phyloP scores from a whole-genome alignment of 2,888 invertebrate genomes.

The Volucella inanis region DNA sequence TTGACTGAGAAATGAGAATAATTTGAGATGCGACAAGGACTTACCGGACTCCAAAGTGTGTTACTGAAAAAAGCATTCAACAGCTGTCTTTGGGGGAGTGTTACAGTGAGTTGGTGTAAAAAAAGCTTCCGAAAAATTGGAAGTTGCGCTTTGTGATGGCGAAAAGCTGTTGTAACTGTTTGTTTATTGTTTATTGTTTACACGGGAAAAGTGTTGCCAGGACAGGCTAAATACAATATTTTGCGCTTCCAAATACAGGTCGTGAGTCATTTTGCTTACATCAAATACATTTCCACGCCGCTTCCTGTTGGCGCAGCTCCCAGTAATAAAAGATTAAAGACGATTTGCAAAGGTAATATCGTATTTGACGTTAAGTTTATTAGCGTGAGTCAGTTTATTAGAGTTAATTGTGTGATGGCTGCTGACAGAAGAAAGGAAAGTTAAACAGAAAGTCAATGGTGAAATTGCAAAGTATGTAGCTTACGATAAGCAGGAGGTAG shows the following conservation, averaged over 20 bases:
- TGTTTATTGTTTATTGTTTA: slow-evolving; percentile 49
- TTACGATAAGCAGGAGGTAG: no score
- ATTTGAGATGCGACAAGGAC: slow-evolving; percentile 33
- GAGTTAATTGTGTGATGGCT: no score
- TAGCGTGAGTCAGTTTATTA: no score
- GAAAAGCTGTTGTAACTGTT: slow-evolving; percentile 27
- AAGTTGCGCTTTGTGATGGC: slow-evolving; percentile 14
- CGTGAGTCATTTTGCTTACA: not conserved
- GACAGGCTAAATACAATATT: no score
- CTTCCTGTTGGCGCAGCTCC: no score
- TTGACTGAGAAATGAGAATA: slow-evolving; percentile 56
- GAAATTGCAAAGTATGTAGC: no score
- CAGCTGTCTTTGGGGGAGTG: slow-evolving; percentile 52
- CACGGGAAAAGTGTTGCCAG: slow-evolving; percentile 18
- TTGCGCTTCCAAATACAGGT: no score
- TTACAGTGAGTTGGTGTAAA: not conserved
- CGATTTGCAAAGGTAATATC: no score
- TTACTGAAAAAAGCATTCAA: slow-evolving; percentile 64
- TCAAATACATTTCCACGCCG: not conserved
- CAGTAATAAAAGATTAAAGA: no score
- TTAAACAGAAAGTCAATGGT: no score
- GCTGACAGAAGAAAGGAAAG: no score
- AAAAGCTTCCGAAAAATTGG: slow-evolving; percentile 21
- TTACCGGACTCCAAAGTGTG: slow-evolving; percentile 48
- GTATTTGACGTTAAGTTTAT: no score